A percentile compares a stretch with the other conserved stretches of the same genome.
These are phyloP conservation scores for Tychaedon coryphoeus DNA, from an alignment of 2,113 vertebrate species.

Conservation along the genomic window DNA sequence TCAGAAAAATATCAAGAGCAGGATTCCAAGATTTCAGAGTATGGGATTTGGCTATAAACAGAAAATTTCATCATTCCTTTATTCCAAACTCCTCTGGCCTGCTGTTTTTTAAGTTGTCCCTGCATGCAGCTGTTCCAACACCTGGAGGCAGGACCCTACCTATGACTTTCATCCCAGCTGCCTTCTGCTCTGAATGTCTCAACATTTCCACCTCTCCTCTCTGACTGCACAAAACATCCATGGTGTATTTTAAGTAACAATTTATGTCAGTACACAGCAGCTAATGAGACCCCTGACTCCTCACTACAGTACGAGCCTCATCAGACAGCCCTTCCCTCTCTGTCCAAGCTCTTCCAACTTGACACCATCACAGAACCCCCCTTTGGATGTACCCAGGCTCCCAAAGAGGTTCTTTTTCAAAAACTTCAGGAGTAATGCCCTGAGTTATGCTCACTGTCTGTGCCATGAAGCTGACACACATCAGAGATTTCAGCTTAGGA, in stretches of 20 bases:
- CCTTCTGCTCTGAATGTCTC: background rate
- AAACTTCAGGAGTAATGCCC: background rate
- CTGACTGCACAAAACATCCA: background rate
- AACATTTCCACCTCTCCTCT: background rate
- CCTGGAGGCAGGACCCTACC: background rate
- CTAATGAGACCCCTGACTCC: background rate
- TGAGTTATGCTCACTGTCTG: background rate
- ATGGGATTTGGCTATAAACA: background rate
- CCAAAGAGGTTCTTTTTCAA: background rate
- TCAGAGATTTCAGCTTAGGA: background rate
- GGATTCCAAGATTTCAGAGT: background rate
- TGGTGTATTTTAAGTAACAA: background rate
- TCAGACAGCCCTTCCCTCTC: background rate
- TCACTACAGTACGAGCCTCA: background rate
- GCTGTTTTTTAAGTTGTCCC: background rate
- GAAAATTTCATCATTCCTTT: background rate
- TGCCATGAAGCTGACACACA: background rate
- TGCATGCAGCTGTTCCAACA: background rate
- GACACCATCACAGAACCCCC: fast-evolving
- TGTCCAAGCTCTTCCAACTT: background rate
- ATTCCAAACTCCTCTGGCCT: background rate
- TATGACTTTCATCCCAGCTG: background rate
- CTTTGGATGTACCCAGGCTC: background rate
- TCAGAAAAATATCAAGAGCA: background rate
- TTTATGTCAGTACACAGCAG: background rate